Conservation (phyloP, 2,797 vertebrate species). For the Perodicticus potto region DNA sequence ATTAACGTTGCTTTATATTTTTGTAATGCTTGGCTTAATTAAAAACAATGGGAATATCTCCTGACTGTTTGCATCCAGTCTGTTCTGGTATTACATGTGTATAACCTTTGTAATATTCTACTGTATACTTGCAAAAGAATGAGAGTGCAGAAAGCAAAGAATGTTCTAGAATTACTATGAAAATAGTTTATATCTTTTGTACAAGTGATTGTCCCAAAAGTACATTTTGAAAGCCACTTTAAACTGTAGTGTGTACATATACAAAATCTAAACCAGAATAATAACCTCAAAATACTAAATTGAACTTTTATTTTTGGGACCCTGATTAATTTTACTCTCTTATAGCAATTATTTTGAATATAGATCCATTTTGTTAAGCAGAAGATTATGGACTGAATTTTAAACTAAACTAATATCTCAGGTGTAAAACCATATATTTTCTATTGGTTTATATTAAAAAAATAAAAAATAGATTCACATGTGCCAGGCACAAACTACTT, state of each 20-base stretch:
- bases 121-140: neutral
- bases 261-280: neutral
- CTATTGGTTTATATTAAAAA: neutral
- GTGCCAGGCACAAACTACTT: neutral
- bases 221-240: neutral
- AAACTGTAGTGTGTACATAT: neutral
- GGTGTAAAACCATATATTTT: constrained; percentile 12
- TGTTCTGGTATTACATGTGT: neutral
- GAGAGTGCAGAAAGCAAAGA: neutral
- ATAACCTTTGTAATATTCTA: neutral
- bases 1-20: neutral
- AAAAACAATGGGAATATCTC: neutral
- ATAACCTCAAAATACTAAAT: neutral
- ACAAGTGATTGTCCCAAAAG: neutral
- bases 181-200: neutral
- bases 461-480: neutral
- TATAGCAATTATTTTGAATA: neutral
- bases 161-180: neutral
- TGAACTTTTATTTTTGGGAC: neutral
- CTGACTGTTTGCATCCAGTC: neutral
- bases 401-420: constrained; percentile 22
- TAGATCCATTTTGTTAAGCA: constrained; percentile 4
- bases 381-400: neutral
- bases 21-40: neutral
- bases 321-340: neutral